Conservation (phyloP, 2,888 invertebrate species). For the Mythimna pallens region DNA sequence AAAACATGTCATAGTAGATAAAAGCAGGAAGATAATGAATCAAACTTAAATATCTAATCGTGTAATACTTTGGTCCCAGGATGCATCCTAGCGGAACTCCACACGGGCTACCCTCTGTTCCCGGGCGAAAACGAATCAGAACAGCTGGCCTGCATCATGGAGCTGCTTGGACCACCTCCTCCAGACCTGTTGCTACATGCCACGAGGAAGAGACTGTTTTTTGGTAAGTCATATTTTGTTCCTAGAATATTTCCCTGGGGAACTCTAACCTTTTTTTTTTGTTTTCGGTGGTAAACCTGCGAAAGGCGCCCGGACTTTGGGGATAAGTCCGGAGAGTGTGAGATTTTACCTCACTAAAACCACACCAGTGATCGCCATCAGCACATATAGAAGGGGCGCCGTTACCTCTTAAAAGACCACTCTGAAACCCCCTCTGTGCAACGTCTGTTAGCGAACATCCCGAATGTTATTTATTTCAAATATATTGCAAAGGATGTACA, state of each 20-base stretch:
- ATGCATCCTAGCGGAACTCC: slow-evolving; percentile 98
- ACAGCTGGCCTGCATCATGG: slow-evolving; percentile 99
- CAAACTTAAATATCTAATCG: not conserved
- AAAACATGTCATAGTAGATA: not conserved
- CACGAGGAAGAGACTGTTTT: slow-evolving; percentile 96
- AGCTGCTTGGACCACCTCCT: slow-evolving; percentile 97
- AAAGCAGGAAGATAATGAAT: not conserved
- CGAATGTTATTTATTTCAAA: not conserved
- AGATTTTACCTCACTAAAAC: too few relatives aligned
- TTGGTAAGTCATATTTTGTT: slow-evolving; percentile 91
- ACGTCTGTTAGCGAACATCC: not conserved
- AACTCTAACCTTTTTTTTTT: too few relatives aligned
- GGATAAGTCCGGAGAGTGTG: too few relatives aligned
- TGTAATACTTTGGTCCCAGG: slow-evolving; percentile 87
- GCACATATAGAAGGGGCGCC: too few relatives aligned
- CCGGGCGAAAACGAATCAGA: slow-evolving; percentile 99
- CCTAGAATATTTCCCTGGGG: not conserved
- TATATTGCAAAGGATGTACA: too few relatives aligned
- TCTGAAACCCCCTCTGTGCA: too few relatives aligned
- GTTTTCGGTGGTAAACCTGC: too few relatives aligned
- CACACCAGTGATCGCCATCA: too few relatives aligned
- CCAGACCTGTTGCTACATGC: slow-evolving; percentile 96
- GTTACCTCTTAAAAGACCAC: too few relatives aligned
- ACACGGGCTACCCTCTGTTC: slow-evolving; percentile 98
- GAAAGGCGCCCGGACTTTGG: too few relatives aligned